A percentile compares a stretch with the other conserved stretches of the same genome.
These are phyloP conservation scores for Timema podura DNA, from an alignment of 2,888 invertebrate genomes.

Conservation along the genomic window DNA sequence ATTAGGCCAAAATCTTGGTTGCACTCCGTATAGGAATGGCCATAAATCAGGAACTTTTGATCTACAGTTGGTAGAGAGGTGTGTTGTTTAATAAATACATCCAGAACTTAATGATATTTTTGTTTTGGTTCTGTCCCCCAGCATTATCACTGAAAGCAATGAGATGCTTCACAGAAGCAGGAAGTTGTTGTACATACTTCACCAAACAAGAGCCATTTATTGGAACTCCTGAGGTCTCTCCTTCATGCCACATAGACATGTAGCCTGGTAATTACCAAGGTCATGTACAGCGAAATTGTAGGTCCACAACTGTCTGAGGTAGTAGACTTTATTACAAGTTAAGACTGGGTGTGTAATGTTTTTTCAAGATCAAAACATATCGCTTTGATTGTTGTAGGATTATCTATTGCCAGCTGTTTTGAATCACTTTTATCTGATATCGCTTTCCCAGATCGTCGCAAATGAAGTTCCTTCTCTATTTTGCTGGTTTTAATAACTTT, in stretches of 20 bases:
- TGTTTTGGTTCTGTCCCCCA: constrained; percentile 9
- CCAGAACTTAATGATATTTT: not conserved
- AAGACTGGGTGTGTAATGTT: constrained; percentile 1
- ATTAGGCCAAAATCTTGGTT: constrained; percentile 12
- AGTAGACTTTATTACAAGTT: not conserved
- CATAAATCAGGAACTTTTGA: constrained; percentile 8
- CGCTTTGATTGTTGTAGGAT: constrained; percentile 4
- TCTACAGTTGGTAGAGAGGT: not conserved
- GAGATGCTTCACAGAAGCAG: constrained; percentile 11
- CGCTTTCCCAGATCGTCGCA: not conserved
- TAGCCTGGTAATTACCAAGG: constrained; percentile 40
- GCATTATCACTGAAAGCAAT: not conserved
- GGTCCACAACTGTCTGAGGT: not conserved
- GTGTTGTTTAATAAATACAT: constrained; percentile 7
- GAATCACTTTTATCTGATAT: not conserved
- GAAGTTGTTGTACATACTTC: constrained; percentile 11
- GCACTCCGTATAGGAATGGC: constrained; percentile 1
- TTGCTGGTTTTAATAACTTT: not conserved
- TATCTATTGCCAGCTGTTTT: not conserved
- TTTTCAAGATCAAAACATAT: constrained; percentile 6
- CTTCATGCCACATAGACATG: constrained; percentile 35
- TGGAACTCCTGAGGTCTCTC: constrained; percentile 15
- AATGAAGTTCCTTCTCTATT: constrained; percentile 1
- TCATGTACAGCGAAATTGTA: constrained; percentile 28
- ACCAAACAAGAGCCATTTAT: constrained; percentile 10